Conservation (phyloP, 2,888 invertebrate genomes). For the Lamellibrachia satsuma region DNA sequence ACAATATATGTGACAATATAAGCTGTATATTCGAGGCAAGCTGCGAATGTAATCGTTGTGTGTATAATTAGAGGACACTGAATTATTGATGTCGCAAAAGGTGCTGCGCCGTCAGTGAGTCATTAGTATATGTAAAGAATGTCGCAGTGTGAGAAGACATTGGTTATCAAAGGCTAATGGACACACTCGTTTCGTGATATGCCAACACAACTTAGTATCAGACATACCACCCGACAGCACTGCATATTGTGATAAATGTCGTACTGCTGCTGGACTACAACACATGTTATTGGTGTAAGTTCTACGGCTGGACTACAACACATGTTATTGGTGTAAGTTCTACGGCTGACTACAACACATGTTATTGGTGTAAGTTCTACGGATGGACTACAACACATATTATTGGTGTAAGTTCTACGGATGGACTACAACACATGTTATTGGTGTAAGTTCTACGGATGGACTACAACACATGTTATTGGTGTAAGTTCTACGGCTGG, state of each 20-base stretch:
- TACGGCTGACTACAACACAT: too few species aligned
- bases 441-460: too few species aligned
- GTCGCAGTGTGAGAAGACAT: slow-evolving; percentile 10
- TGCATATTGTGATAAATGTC: not conserved
- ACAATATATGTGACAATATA: not conserved
- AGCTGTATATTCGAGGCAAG: not conserved
- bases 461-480: too few species aligned
- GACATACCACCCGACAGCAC: not conserved
- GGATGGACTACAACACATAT: too few species aligned
- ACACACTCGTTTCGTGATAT: not conserved
- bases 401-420: too few species aligned
- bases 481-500: too few species aligned
- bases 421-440: too few species aligned
- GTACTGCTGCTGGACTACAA: not conserved
- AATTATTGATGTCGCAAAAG: not conserved
- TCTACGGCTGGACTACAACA: not conserved
- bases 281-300: not conserved
- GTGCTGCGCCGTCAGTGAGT: not conserved
- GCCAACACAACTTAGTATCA: not conserved
- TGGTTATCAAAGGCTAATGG: not conserved
- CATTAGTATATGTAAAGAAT: not conserved
- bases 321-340: too few species aligned
- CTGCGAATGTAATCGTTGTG: not conserved
- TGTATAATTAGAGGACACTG: not conserved
- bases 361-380: too few species aligned